Percentiles rank a stretch among this genome's conserved stretches.
These are phyloP conservation scores for Poecilus cupreus DNA, from an alignment of 2,888 invertebrate genomes.

Conservation along the genomic window DNA sequence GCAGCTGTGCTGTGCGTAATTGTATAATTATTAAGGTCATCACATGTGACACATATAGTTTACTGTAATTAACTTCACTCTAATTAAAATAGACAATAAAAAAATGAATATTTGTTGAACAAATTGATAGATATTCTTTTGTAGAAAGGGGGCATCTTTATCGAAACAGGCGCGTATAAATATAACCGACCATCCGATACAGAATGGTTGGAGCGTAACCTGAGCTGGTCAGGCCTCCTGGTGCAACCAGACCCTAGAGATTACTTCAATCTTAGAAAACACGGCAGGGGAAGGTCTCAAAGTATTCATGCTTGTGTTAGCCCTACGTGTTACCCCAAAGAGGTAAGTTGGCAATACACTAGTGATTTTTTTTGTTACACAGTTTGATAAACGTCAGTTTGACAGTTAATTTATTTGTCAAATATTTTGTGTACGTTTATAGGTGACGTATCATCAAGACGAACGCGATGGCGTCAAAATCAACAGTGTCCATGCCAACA, in stretches of 20 bases:
- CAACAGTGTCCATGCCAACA: conserved; percentile 74
- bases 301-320: conserved; percentile 88
- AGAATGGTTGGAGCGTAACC: conserved; percentile 81
- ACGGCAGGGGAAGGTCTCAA: conserved; percentile 77
- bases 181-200: conserved; percentile 79
- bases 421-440: too few species aligned
- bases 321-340: conserved; percentile 84
- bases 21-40: background rate
- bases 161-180: conserved; percentile 80
- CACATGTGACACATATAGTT: background rate
- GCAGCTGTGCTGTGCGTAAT: too few species aligned
- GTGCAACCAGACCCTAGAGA: conserved; percentile 87
- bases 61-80: background rate
- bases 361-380: too few species aligned
- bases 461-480: conserved; percentile 73
- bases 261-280: conserved; percentile 80
- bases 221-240: conserved; percentile 84
- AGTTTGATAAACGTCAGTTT: too few species aligned
- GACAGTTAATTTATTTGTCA: too few species aligned
- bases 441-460: conserved; percentile 74
- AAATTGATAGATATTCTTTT: too few species aligned
- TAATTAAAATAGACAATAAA: too few species aligned
- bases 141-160: conserved; percentile 82
- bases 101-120: too few species aligned
- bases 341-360: too few species aligned